Evolutionary conservation across 2,113 vertebrate species (phyloP).

Genomic region (Apeltes quadracus): DNA sequence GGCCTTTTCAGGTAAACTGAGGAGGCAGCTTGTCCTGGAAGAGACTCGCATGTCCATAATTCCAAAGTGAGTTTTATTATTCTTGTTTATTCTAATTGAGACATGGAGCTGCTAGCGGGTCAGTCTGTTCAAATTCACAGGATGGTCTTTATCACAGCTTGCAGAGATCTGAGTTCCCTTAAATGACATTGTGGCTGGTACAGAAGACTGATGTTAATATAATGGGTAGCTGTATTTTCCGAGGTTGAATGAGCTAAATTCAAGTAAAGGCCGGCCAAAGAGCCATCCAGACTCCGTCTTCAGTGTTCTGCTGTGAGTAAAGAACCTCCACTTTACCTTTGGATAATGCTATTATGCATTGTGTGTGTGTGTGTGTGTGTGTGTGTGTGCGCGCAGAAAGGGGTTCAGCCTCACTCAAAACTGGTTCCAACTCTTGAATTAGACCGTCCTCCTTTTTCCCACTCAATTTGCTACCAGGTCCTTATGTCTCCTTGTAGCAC

Average conservation of each 20-base stretch:
- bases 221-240: too few relatives aligned
- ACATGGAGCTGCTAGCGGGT: background rate
- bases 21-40: background rate
- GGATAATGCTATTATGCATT: background rate
- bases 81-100: background rate
- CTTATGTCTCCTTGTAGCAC: too few relatives aligned
- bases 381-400: constrained; percentile 17
- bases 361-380: too few relatives aligned
- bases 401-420: constrained; percentile 9
- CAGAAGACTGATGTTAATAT: too few relatives aligned
- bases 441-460: background rate
- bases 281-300: background rate
- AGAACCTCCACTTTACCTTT: constrained; percentile 16
- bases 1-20: background rate
- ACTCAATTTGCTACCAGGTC: too few relatives aligned
- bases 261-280: too few relatives aligned
- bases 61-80: too few relatives aligned
- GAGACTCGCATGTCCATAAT: background rate
- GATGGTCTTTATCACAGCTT: background rate
- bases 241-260: background rate
- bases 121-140: constrained; percentile 5
- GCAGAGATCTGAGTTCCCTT: background rate
- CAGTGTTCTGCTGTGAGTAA: background rate
- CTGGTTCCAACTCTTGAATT: constrained; percentile 14
- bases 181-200: background rate